Conservation (phyloP, 2,797 vertebrate genomes). For the Protonibea diacanthus region DNA sequence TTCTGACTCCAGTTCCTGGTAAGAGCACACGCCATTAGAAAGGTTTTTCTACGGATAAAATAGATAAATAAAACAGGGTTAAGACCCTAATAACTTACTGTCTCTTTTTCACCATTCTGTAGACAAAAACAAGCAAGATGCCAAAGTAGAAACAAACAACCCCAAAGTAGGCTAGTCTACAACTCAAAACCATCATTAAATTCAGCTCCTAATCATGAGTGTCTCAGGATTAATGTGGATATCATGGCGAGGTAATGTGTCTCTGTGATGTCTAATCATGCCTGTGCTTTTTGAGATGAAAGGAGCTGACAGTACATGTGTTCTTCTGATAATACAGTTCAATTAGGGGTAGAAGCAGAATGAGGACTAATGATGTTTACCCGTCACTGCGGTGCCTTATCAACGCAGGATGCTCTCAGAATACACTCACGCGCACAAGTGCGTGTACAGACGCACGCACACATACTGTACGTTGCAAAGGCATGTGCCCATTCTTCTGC, state of each 20-base stretch:
- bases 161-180: conserved; percentile 46
- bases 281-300: conserved; percentile 68
- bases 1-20: background rate
- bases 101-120: background rate
- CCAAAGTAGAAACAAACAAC: conserved; percentile 51
- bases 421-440: conserved; percentile 14
- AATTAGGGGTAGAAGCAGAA: conserved; percentile 67
- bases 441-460: background rate
- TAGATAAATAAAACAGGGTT: no score
- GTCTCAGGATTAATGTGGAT: conserved; percentile 62
- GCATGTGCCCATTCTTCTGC: background rate
- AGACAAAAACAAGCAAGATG: conserved; percentile 28
- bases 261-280: conserved; percentile 77
- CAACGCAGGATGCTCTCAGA: conserved; percentile 44
- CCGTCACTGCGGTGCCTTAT: conserved; percentile 46
- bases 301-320: conserved; percentile 67
- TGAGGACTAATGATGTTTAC: conserved; percentile 76
- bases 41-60: no score
- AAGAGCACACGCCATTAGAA: background rate
- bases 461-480: conserved; percentile 12
- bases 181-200: conserved; percentile 52
- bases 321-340: conserved; percentile 69
- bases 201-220: conserved; percentile 61
- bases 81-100: background rate
- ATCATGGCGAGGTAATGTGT: conserved; percentile 68